These are phyloP conservation scores for Drosophila neotestacea DNA, from an alignment of 2,888 invertebrate genomes.

Conservation along the genomic window DNA sequence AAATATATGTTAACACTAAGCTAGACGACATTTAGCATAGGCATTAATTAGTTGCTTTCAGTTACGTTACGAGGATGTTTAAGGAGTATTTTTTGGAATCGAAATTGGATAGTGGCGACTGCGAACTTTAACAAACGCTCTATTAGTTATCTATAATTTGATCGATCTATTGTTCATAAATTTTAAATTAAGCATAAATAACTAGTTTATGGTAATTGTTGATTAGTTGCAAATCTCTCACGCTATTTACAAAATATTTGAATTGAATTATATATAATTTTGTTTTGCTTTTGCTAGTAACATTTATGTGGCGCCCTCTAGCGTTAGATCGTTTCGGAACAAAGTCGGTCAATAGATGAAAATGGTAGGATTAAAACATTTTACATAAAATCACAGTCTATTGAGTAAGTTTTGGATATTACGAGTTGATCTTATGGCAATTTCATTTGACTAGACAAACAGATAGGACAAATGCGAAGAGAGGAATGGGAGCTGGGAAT, in stretches of 20 bases:
- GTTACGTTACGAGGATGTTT: constrained; percentile 58
- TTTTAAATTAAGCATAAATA: constrained; percentile 49
- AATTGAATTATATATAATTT: background rate
- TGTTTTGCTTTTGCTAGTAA: constrained; percentile 9
- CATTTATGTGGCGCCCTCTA: constrained; percentile 46
- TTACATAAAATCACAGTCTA: constrained; percentile 66
- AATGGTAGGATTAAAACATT: constrained; percentile 26
- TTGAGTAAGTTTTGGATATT: constrained; percentile 47
- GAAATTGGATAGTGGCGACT: constrained; percentile 18
- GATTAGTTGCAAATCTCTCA: constrained; percentile 43
- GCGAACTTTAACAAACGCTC: constrained; percentile 64
- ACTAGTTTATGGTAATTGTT: constrained; percentile 42
- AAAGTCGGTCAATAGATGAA: constrained; percentile 1
- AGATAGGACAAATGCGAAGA: constrained; percentile 25
- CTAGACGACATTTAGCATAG: constrained; percentile 80
- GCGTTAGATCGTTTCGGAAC: constrained; percentile 15
- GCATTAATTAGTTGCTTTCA: constrained; percentile 77
- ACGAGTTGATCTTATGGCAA: constrained; percentile 57
- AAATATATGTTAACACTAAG: constrained; percentile 48
- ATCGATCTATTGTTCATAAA: constrained; percentile 14
- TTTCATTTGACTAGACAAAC: constrained; percentile 68
- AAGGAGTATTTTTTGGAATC: constrained; percentile 46
- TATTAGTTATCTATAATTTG: constrained; percentile 23
- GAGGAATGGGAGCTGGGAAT: background rate
- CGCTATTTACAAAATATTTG: constrained; percentile 56